phyloP scores from a whole-genome alignment of 2,797 vertebrate species.

The Cetoscarus ocellatus region DNA sequence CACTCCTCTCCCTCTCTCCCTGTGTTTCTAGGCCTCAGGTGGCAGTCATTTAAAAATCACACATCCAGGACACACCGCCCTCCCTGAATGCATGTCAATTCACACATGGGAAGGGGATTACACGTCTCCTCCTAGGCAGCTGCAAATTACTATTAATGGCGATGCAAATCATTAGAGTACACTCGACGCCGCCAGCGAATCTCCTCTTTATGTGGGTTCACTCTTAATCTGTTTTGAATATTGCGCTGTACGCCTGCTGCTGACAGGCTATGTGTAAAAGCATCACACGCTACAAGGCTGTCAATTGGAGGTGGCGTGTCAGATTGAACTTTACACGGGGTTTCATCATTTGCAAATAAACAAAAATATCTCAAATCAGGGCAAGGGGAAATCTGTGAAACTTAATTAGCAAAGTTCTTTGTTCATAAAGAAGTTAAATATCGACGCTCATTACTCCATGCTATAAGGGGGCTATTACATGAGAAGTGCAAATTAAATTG shows the following conservation, averaged over 20 bases:
- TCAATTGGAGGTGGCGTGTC: slow-evolving; percentile 65
- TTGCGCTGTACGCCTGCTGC: slow-evolving; percentile 51
- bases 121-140: slow-evolving; percentile 79
- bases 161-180: slow-evolving; percentile 83
- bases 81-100: slow-evolving; percentile 84
- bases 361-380: slow-evolving; percentile 46
- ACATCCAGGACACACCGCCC: slow-evolving; percentile 78
- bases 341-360: slow-evolving; percentile 70
- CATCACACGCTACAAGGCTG: slow-evolving; percentile 61
- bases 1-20: slow-evolving; percentile 66
- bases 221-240: slow-evolving; percentile 76
- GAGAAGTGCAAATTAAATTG: slow-evolving; percentile 42
- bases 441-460: slow-evolving; percentile 34
- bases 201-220: slow-evolving; percentile 68
- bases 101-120: slow-evolving; percentile 84
- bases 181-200: slow-evolving; percentile 70
- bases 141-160: slow-evolving; percentile 85
- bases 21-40: slow-evolving; percentile 82
- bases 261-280: slow-evolving; percentile 61
- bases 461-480: slow-evolving; percentile 29
- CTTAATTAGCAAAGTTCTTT: slow-evolving; percentile 63
- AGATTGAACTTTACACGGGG: slow-evolving; percentile 70
- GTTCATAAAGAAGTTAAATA: slow-evolving; percentile 61
- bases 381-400: slow-evolving; percentile 56
- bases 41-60: slow-evolving; percentile 89